Evolutionary conservation across 1,140 invertebrate species (phyloP).

Genomic region (Antheraea pernyi): DNA sequence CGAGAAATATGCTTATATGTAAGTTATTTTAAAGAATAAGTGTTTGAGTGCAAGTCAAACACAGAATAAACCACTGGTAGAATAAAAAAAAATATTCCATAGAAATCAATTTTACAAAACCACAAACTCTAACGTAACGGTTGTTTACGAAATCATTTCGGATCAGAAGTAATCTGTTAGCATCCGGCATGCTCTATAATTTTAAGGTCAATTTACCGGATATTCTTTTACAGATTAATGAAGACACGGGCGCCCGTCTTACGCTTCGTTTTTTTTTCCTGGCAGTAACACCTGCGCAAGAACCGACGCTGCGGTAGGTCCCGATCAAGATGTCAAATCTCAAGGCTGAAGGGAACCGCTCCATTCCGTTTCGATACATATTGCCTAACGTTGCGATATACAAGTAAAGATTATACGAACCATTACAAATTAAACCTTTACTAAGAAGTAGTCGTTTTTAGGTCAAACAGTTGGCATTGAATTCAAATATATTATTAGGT

Average conservation of each 20-base stretch:
- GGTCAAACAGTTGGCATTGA: no score
- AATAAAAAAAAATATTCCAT: neutral
- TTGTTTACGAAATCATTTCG: constrained; percentile 1
- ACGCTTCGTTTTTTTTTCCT: constrained; percentile 68
- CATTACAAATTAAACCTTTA: neutral
- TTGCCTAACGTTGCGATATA: constrained; percentile 39
- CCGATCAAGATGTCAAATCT: constrained; percentile 76
- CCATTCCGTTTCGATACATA: constrained; percentile 63
- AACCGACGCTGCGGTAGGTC: constrained; percentile 71
- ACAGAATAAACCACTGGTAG: neutral
- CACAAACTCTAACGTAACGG: neutral
- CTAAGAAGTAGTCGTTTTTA: no score
- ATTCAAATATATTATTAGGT: no score
- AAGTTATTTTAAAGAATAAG: neutral
- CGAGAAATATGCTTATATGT: no score
- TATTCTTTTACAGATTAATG: constrained; percentile 49
- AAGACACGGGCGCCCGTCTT: constrained; percentile 60
- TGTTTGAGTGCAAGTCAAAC: neutral
- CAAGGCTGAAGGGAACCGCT: constrained; percentile 64
- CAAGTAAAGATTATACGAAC: neutral
- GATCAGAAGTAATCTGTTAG: constrained; percentile 11
- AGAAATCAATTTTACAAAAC: constrained; percentile 1
- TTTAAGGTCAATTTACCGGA: constrained; percentile 53
- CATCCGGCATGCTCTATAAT: constrained; percentile 31
- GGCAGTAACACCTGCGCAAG: constrained; percentile 67